Base-by-base conservation (phyloP, 2,797 vertebrate genomes). In the Nothura maculosa region DNA sequence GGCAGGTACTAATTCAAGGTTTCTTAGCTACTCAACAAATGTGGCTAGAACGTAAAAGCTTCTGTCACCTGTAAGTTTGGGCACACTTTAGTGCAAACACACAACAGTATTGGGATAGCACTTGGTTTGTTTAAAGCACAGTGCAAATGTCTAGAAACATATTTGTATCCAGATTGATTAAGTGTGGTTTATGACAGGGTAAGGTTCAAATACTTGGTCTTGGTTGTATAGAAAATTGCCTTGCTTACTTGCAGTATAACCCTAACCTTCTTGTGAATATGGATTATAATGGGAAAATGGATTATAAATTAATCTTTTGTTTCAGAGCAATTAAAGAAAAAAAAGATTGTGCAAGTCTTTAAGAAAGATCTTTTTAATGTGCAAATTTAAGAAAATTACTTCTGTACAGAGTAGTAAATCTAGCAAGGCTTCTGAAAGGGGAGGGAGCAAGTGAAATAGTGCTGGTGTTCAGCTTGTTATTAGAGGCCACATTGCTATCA, bases 181-280 rank as follows among this genome's bases (percentile, higher is more conserved):
- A 81, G 48, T 7, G 25, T 68, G 67, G 10, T 43, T 30, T 38
- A 58, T 72, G 5, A 28, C 11, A 40, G 73, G 57, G 55, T 80
- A 58, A 78, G 73, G 64, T 72, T 75, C 4, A 74, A 85, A n/a
- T 85, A 75, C 64, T 42, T 5, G 10, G 9, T 48, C 32, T 10
- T 40, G 27, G 30, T 58, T 79, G 45, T 54, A 42, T 27, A 78
- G 54, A 81, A 91, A 70, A 81, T 78, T 42, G 6, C 32, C 79
- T 40, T 54, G 16, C 82, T 89, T 91, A 73, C 80, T 76, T 94
- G 36, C 24, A 82, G 79, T 73, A 42, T 64, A 50, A 87, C 54
- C 36, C 72, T 70, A 36, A 89, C 85, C 36, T 91, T 40, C 66
- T 91, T 92, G 80, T 86, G 75, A 92, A 50, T 85, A 77, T 70